Evolutionary conservation across 2,113 vertebrate species (phyloP), one percentile per base, ranked within the genome.

Genomic region (Rhea pennata): DNA sequence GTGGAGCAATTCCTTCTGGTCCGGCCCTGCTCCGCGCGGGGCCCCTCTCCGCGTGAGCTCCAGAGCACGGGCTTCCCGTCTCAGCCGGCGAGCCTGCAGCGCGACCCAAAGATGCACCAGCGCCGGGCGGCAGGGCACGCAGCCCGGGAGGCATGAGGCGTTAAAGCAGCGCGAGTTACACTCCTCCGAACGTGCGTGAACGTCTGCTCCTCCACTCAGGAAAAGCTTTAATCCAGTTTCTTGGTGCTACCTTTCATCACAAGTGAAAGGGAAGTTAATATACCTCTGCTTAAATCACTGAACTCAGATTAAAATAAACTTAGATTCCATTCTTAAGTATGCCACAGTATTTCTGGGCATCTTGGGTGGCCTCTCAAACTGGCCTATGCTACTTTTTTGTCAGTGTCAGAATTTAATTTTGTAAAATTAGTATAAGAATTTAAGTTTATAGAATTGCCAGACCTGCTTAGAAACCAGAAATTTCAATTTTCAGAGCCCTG

Each of bases 311-410:
- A 78, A 91, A 70, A 88, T 50, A 92, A 78, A 93, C 3, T 71
- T 46, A 33, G 13, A 8, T 53, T 78, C 66, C 19, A 31, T 72
- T 92, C 59, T 87, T 72, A 88, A 48, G 39, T 69, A 31, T 20
- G 58, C 9, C 44, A 22, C 16, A 22, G 4, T 24, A 51, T 42
- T 71, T 88, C 19, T 1, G 1, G 13, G 27, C 0, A 0, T 51
- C 67, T 74, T 50, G 31, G 67, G 15, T 59, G 26, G 59, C 27
- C 66, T 48, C 42, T 50, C 67, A 24, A 23, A 16, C 21, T 26
- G 23, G 74, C 23, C 27, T 70, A 0, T 2, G 2, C 3, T 23
- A 50, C 14, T 27, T n/a, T 39, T 69, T 67, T 54, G 12, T 26
- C 26, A 54, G 6, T 27, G 15, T 54, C 26, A 54, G 53, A 54